A percentile compares a stretch with the other conserved stretches of the same genome.
phyloP scores from a whole-genome alignment of 2,888 invertebrate species.

The Cyrtodaria siliqua region DNA sequence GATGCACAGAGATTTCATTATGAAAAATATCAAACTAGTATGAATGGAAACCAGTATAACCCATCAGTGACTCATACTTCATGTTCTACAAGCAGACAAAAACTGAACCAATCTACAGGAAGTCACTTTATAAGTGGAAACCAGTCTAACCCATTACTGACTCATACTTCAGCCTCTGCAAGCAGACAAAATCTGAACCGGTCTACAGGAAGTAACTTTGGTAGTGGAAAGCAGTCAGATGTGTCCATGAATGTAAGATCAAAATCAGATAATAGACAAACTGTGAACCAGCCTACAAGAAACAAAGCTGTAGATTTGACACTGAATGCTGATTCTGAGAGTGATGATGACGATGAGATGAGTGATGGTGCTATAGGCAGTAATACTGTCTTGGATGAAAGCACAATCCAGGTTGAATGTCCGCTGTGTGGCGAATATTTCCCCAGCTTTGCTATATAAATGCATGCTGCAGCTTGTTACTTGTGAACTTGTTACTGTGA shows the following conservation, averaged over 20 bases:
- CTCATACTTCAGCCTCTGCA: too few species aligned
- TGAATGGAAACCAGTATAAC: not conserved
- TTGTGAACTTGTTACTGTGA: too few species aligned
- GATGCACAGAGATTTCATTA: conserved; percentile 21
- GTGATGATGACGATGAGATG: not conserved
- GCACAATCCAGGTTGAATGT: conserved; percentile 39
- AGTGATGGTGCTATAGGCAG: not conserved
- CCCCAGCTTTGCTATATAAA: conserved; percentile 34
- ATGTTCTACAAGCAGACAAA: too few species aligned
- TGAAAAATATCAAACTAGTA: conserved; percentile 19
- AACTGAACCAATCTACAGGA: too few species aligned
- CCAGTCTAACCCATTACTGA: too few species aligned
- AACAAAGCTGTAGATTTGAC: not conserved
- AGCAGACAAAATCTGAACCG: too few species aligned
- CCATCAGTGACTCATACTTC: conserved; percentile 5
- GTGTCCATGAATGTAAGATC: not conserved
- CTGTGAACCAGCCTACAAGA: not conserved
- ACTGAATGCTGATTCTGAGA: not conserved
- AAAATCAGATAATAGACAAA: not conserved
- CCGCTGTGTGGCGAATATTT: conserved; percentile 51
- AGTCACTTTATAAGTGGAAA: too few species aligned
- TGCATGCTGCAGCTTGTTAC: conserved; percentile 54
- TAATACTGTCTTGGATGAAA: not conserved
- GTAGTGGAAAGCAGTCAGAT: too few species aligned
- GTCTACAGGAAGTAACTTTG: too few species aligned